These are phyloP conservation scores for Pseudolaguvia tuberculata DNA, from an alignment of 2,113 vertebrate species.

Conservation along the genomic window DNA sequence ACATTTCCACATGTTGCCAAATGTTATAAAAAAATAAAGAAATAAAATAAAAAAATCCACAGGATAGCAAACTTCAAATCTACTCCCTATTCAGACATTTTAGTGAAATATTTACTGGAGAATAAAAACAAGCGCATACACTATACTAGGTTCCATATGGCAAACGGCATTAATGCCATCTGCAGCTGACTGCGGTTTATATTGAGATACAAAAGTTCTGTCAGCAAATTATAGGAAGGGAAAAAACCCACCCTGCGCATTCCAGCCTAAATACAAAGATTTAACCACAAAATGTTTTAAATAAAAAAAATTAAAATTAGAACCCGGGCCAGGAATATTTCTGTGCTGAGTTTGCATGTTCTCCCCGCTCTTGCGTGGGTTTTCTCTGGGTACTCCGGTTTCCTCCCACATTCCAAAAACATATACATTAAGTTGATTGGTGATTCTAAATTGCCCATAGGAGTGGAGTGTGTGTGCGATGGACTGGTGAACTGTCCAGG, in stretches of 20 bases:
- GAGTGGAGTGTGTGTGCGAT: too few relatives aligned
- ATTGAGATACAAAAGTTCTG: slow-evolving; percentile 14
- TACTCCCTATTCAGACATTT: slow-evolving; percentile 31
- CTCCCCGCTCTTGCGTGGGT: too few relatives aligned
- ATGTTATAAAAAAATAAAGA: background rate
- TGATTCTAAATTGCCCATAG: too few relatives aligned
- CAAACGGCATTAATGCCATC: slow-evolving; percentile 28
- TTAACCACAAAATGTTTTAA: slow-evolving; percentile 16
- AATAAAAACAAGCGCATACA: slow-evolving; percentile 11
- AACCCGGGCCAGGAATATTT: too few relatives aligned
- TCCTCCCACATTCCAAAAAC: too few relatives aligned
- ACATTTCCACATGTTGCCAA: slow-evolving; percentile 24
- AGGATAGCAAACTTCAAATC: slow-evolving; percentile 18
- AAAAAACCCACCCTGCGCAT: slow-evolving; percentile 36
- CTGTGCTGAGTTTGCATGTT: too few relatives aligned
- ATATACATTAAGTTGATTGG: too few relatives aligned
- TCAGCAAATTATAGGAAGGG: background rate
- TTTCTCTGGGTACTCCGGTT: too few relatives aligned
- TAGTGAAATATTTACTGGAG: slow-evolving; percentile 6
- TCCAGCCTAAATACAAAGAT: slow-evolving; percentile 64
- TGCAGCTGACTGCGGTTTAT: slow-evolving; percentile 20
- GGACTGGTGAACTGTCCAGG: too few relatives aligned
- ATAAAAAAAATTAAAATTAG: too few relatives aligned
- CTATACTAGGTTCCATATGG: slow-evolving; percentile 24
- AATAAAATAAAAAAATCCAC: background rate